phyloP scores from a whole-genome alignment of 2,888 invertebrate genomes.

The Limnephilus rhombicus region DNA sequence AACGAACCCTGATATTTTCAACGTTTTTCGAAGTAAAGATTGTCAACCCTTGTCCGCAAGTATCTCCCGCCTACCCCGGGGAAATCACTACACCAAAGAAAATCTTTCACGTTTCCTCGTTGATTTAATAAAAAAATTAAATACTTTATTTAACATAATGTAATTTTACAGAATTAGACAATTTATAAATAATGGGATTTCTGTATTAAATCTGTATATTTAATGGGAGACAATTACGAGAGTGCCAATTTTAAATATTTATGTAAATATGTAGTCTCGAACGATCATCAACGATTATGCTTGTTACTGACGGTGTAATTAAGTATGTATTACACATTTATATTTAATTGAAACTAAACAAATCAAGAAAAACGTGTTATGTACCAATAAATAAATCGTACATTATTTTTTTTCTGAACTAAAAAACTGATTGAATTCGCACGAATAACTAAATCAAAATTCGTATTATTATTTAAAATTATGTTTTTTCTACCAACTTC shows the following conservation, averaged over 20 bases:
- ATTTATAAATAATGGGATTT: background rate
- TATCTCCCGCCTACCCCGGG: conserved; percentile 53
- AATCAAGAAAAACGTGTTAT: background rate
- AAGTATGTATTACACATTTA: too few species aligned
- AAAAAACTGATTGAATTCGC: background rate
- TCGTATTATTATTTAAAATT: too few species aligned
- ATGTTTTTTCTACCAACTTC: too few species aligned
- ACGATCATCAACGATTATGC: too few species aligned
- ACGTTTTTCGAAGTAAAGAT: background rate
- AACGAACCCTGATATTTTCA: background rate
- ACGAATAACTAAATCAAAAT: background rate
- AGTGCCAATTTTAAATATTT: too few species aligned
- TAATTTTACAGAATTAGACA: background rate
- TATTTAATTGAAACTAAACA: too few species aligned
- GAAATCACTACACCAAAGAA: conserved; percentile 59
- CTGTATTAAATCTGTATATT: background rate
- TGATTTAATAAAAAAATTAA: conserved; percentile 61
- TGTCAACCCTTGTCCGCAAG: conserved; percentile 40
- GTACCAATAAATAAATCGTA: background rate
- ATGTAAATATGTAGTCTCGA: too few species aligned
- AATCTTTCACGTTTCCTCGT: conserved; percentile 55
- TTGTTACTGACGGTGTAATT: too few species aligned
- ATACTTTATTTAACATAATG: conserved; percentile 29
- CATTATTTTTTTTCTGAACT: background rate
- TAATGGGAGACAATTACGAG: too few species aligned